phyloP scores from a whole-genome alignment of 2,797 vertebrate genomes.

The Zalophus californianus region DNA sequence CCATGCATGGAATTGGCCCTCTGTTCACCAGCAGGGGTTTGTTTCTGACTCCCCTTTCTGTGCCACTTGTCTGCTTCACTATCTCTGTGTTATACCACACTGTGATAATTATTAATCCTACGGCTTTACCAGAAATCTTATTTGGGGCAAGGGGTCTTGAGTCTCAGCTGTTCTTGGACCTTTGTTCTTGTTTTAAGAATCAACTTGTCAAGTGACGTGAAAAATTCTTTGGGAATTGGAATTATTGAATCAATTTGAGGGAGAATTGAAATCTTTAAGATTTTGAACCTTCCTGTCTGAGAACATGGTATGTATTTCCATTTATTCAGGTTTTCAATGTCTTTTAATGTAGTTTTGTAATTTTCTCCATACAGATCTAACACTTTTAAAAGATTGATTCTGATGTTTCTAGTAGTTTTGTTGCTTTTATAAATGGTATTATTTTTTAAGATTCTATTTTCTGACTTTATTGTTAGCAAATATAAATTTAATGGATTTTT shows the following conservation, averaged over 20 bases:
- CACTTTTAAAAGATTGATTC: constrained; percentile 25
- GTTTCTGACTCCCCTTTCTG: background rate
- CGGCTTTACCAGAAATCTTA: constrained; percentile 18
- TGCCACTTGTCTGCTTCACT: background rate
- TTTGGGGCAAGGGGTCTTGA: background rate
- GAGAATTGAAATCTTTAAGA: constrained; percentile 65
- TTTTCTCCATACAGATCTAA: constrained; percentile 27
- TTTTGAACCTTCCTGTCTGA: constrained; percentile 51
- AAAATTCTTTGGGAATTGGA: constrained; percentile 50
- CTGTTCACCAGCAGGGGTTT: background rate
- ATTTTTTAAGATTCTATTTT: constrained; percentile 35
- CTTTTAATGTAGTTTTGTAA: constrained; percentile 34
- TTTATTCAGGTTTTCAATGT: constrained; percentile 52
- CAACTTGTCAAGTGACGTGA: background rate
- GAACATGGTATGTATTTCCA: constrained; percentile 56
- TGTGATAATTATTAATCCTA: background rate
- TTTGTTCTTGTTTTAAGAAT: constrained; percentile 68
- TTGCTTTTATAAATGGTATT: constrained; percentile 26
- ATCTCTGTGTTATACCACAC: background rate
- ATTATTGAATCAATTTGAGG: constrained; percentile 48
- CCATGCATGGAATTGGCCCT: background rate
- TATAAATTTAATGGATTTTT: constrained; percentile 43
- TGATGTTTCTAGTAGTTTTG: constrained; percentile 2
- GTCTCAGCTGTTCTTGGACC: constrained; percentile 50
- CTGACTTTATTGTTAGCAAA: constrained; percentile 10